Evolutionary conservation across 2,113 vertebrate species (phyloP).

Genomic region (Sisor rabdophorus): DNA sequence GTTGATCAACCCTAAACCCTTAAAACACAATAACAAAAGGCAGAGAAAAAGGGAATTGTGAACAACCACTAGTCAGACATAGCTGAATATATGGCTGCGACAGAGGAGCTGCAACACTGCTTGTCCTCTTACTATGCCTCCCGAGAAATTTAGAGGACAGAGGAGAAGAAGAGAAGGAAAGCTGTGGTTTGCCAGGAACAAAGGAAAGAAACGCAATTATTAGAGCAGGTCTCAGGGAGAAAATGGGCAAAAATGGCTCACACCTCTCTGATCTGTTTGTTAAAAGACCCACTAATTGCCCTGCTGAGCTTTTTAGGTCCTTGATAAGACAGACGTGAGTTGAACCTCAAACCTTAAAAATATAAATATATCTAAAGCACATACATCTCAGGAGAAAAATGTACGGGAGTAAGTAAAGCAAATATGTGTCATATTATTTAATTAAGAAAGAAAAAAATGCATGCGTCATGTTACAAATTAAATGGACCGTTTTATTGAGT

Average conservation of each 20-base stretch:
- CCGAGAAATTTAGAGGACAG: slow-evolving; percentile 7
- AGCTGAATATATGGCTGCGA: background rate
- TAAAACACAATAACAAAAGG: background rate
- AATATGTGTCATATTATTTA: slow-evolving; percentile 12
- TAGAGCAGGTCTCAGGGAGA: background rate
- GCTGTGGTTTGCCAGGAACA: slow-evolving; percentile 44
- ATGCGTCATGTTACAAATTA: background rate
- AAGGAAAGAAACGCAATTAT: slow-evolving; percentile 59
- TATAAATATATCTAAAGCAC: background rate
- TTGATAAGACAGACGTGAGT: slow-evolving; percentile 1
- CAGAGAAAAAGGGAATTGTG: background rate
- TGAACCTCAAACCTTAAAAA: background rate
- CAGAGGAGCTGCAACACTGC: background rate
- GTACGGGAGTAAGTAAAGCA: slow-evolving; percentile 25
- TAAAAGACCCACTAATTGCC: slow-evolving; percentile 40
- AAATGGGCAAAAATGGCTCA: slow-evolving; percentile 20
- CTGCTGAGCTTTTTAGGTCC: slow-evolving; percentile 30
- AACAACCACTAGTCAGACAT: background rate
- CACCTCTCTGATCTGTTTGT: slow-evolving; percentile 19
- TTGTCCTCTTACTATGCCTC: background rate
- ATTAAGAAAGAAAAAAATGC: slow-evolving; percentile 20
- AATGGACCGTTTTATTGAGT: background rate
- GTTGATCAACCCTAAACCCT: background rate
- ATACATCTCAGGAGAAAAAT: slow-evolving; percentile 9
- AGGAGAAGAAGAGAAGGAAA: slow-evolving; percentile 10